Conservation (phyloP, 2,113 vertebrate species). For the Acinonyx jubatus region DNA sequence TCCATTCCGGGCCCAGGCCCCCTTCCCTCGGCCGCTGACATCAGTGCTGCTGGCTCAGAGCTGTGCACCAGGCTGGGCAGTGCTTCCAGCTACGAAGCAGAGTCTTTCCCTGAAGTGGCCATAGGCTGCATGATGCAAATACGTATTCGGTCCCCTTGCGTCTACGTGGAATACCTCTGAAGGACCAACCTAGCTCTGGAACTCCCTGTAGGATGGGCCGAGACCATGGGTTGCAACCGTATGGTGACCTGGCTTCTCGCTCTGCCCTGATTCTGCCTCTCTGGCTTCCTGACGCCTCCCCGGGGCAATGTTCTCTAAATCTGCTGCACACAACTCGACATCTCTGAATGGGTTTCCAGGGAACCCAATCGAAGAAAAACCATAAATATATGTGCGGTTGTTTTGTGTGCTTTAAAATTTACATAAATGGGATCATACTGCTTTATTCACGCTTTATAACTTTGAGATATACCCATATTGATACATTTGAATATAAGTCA, state of each 20-base stretch:
- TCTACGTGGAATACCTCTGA: neutral
- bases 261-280: neutral
- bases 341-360: neutral
- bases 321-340: neutral
- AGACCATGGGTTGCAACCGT: too few species aligned
- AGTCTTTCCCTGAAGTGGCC: neutral
- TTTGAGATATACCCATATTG: neutral
- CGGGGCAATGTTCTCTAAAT: neutral
- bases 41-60: neutral
- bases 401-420: neutral
- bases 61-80: too few species aligned
- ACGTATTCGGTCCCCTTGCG: accelerated
- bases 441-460: neutral
- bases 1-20: neutral
- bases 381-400: neutral
- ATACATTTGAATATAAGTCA: neutral
- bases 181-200: neutral
- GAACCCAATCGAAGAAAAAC: neutral
- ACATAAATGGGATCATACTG: neutral
- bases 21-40: neutral
- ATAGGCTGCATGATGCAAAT: too few species aligned
- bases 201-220: neutral
- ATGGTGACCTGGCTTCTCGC: neutral
- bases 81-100: neutral
- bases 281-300: neutral